phyloP scores from a whole-genome alignment of 2,113 vertebrate genomes.

The Smithornis capensis region DNA sequence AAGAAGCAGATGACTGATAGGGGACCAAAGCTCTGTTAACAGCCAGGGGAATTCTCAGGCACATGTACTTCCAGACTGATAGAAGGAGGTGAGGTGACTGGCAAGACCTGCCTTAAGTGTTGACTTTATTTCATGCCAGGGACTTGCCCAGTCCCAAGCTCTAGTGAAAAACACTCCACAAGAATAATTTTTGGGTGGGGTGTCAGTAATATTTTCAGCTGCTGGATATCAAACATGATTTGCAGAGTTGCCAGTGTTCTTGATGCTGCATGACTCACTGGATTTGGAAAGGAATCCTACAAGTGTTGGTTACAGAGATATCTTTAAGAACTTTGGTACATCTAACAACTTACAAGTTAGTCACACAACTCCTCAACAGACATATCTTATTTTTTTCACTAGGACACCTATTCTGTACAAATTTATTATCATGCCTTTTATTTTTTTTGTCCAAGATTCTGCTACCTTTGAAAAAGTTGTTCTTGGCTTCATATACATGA shows the following conservation, averaged over 20 bases:
- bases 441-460: not conserved
- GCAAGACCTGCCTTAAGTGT: not conserved
- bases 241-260: not conserved
- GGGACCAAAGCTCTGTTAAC: not conserved
- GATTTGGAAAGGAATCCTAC: not conserved
- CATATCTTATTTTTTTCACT: not conserved
- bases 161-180: not conserved
- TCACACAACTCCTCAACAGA: not conserved
- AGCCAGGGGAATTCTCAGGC: not conserved
- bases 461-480: not conserved
- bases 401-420: not conserved
- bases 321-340: not conserved
- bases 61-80: not conserved
- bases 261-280: not conserved
- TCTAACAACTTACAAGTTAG: not conserved
- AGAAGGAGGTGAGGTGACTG: not conserved
- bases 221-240: constrained; percentile 21
- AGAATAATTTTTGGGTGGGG: constrained; percentile 18
- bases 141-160: not conserved
- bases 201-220: constrained; percentile 13
- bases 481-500: not conserved
- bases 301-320: not conserved
- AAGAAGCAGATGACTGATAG: not conserved
- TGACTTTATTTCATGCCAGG: not conserved
- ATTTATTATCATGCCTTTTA: not conserved